These are phyloP conservation scores for Catostomus latipinnis DNA, from an alignment of 2,797 vertebrate genomes.

Conservation along the genomic window DNA sequence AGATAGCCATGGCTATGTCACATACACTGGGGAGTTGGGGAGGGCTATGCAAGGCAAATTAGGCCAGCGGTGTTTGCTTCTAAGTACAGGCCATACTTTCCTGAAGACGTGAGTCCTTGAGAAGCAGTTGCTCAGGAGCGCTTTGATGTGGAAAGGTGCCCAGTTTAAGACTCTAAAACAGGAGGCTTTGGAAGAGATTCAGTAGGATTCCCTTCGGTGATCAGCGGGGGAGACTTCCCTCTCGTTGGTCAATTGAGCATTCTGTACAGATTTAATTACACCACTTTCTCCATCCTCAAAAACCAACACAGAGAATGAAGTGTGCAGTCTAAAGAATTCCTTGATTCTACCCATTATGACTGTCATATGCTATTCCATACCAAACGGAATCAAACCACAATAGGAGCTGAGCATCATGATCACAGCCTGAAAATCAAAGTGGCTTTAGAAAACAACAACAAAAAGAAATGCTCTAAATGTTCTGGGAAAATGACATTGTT, in stretches of 20 bases:
- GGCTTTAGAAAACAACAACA: conserved; percentile 63
- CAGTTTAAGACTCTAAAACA: conserved; percentile 69
- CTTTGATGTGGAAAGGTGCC: conserved; percentile 82
- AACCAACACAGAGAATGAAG: conserved; percentile 49
- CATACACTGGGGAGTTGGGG: conserved; percentile 46
- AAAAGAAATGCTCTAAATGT: conserved; percentile 47
- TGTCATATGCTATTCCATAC: conserved; percentile 62
- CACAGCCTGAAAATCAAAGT: conserved; percentile 49
- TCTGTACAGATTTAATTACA: conserved; percentile 72
- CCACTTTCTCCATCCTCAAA: conserved; percentile 42
- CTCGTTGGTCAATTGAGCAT: conserved; percentile 65
- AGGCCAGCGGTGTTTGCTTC: conserved; percentile 78
- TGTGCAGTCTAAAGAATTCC: conserved; percentile 55
- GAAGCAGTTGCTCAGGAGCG: conserved; percentile 65
- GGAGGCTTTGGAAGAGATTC: conserved; percentile 70
- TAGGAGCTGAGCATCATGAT: conserved; percentile 55
- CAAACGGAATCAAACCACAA: conserved; percentile 61
- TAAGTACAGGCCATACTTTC: conserved; percentile 82
- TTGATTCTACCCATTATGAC: conserved; percentile 61
- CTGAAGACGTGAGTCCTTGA: conserved; percentile 77
- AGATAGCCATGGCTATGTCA: conserved; percentile 75
- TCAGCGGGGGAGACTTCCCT: conserved; percentile 61
- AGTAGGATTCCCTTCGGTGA: conserved; percentile 72
- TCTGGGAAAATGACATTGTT: conserved; percentile 37
- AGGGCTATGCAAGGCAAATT: conserved; percentile 72